Percentiles rank a stretch among this genome's conserved stretches.
Conservation (phyloP, 1,140 invertebrate species). For the Drosophila lacertosa region DNA sequence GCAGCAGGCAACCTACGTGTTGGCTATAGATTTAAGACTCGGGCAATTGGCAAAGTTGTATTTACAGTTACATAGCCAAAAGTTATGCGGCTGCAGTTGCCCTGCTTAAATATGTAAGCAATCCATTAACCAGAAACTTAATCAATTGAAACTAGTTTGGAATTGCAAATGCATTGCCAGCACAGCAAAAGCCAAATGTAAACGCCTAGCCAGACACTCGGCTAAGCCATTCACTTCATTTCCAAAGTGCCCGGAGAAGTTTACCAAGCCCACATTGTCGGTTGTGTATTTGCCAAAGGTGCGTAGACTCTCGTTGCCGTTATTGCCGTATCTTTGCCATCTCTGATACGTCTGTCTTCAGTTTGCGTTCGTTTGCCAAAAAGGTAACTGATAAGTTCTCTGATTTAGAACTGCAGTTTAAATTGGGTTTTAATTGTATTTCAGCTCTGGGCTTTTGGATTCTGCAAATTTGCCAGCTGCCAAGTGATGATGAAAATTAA, state of each 20-base stretch:
- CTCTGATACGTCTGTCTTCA: not conserved
- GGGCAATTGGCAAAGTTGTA: conserved; percentile 7
- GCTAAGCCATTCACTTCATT: conserved; percentile 50
- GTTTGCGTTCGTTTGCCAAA: conserved; percentile 33
- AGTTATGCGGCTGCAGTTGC: conserved; percentile 42
- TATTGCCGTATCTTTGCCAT: conserved; percentile 50
- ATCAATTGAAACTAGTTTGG: conserved; percentile 78
- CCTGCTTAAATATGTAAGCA: conserved; percentile 72
- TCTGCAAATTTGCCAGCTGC: conserved; percentile 66
- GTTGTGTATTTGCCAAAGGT: conserved; percentile 55
- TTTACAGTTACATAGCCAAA: conserved; percentile 31
- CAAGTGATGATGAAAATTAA: conserved; percentile 56
- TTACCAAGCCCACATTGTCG: conserved; percentile 25
- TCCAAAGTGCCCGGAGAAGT: conserved; percentile 56
- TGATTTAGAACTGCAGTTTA: conserved; percentile 70
- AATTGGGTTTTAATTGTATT: conserved; percentile 79
- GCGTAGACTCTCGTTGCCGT: conserved; percentile 37
- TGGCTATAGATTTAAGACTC: conserved; percentile 20
- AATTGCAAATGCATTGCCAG: conserved; percentile 73
- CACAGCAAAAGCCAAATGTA: conserved; percentile 63
- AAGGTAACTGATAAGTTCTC: conserved; percentile 76
- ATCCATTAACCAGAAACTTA: conserved; percentile 81
- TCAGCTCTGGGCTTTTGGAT: conserved; percentile 39
- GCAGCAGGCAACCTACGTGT: conserved; percentile 36
- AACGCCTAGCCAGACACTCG: conserved; percentile 39